Percentiles rank a stretch among this genome's conserved stretches.
Conservation (phyloP, 2,888 invertebrate species). For the Dinocampus coccinellae region DNA sequence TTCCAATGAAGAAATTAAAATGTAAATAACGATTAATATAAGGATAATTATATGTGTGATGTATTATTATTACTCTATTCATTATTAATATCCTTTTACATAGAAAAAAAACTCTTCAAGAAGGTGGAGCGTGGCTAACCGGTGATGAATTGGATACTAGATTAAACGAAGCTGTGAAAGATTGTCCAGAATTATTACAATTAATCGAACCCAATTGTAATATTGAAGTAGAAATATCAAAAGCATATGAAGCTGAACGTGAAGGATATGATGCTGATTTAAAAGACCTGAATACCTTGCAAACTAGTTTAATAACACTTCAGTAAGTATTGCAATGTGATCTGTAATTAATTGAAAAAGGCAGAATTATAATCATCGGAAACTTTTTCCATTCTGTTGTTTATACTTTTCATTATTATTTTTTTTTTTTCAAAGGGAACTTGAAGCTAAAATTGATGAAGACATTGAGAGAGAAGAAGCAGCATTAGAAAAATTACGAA, state of each 20-base stretch:
- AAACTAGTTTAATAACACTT: slow-evolving; percentile 52
- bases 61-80: neutral
- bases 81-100: slow-evolving; percentile 16
- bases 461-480: slow-evolving; percentile 44
- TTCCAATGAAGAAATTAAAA: slow-evolving; percentile 50
- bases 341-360: neutral
- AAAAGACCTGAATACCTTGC: slow-evolving; percentile 52
- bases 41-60: neutral
- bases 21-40: slow-evolving; percentile 8
- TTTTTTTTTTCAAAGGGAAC: slow-evolving; percentile 25
- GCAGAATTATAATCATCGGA: neutral
- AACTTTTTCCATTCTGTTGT: too few relatives aligned
- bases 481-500: slow-evolving; percentile 47
- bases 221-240: slow-evolving; percentile 40
- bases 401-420: too few relatives aligned
- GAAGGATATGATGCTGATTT: slow-evolving; percentile 52
- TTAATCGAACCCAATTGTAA: slow-evolving; percentile 46
- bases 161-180: slow-evolving; percentile 51
- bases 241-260: slow-evolving; percentile 50
- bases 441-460: slow-evolving; percentile 43
- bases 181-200: slow-evolving; percentile 58
- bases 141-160: slow-evolving; percentile 56
- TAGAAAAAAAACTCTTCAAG: slow-evolving; percentile 53
- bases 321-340: slow-evolving; percentile 50
- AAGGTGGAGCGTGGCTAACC: slow-evolving; percentile 54